Conservation (phyloP, 2,888 invertebrate species). For the Tetanocera ferruginea region DNA sequence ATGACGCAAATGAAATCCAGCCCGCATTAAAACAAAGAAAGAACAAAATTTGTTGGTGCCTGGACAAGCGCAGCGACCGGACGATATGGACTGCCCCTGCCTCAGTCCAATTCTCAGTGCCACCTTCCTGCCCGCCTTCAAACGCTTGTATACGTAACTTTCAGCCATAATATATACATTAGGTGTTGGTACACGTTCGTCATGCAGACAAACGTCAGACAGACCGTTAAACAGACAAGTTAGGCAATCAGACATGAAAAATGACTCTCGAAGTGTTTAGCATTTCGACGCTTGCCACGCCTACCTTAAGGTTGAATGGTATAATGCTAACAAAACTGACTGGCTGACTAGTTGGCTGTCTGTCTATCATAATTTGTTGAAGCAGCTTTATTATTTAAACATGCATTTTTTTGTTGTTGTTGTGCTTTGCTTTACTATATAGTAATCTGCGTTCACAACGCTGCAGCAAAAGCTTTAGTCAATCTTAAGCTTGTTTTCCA, state of each 20-base stretch:
- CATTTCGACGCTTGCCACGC: conserved; percentile 27
- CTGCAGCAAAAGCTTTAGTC: neutral
- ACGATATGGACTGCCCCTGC: neutral
- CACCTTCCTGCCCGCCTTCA: conserved; percentile 7
- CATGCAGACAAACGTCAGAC: conserved; percentile 3
- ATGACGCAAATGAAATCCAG: neutral
- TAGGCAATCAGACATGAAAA: conserved; percentile 31
- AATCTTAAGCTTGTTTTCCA: neutral
- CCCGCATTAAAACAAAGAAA: neutral
- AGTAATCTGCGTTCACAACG: neutral
- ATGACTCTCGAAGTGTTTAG: conserved; percentile 38
- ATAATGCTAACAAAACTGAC: neutral
- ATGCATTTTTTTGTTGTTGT: neutral
- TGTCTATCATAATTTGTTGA: neutral
- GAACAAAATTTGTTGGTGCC: neutral
- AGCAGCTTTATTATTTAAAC: neutral
- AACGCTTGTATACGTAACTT: neutral
- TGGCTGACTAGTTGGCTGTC: neutral
- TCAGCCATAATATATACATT: conserved; percentile 4
- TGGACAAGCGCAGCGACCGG: neutral
- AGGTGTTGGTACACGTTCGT: neutral
- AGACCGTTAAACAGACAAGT: conserved; percentile 16
- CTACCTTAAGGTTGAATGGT: conserved; percentile 25
- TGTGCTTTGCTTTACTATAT: neutral
- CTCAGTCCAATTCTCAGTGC: neutral